These are phyloP conservation scores for Chrosomus eos DNA, from an alignment of 2,797 vertebrate species.

Conservation along the genomic window DNA sequence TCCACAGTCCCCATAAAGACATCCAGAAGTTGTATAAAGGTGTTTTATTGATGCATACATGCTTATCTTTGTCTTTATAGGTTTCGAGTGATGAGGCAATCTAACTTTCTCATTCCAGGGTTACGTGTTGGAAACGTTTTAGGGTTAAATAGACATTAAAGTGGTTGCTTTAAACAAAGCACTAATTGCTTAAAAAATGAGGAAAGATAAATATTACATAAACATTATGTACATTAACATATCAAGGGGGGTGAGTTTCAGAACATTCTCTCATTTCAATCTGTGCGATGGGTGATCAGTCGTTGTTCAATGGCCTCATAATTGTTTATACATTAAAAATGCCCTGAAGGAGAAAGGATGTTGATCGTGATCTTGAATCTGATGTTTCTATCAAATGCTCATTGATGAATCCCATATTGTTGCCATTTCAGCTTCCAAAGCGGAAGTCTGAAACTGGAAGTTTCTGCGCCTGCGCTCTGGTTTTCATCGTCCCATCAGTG, in stretches of 20 bases:
- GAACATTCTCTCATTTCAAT: background rate
- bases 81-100: constrained; percentile 5
- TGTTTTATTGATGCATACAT: background rate
- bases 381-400: background rate
- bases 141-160: background rate
- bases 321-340: background rate
- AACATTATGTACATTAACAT: constrained; percentile 43
- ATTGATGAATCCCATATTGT: background rate
- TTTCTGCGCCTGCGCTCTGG: background rate
- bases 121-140: background rate
- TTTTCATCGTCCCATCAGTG: background rate
- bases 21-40: background rate
- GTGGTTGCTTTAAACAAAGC: constrained; percentile 64
- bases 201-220: constrained; percentile 30
- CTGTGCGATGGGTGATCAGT: background rate
- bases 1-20: background rate
- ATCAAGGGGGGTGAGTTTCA: background rate
- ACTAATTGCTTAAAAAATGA: constrained; percentile 44
- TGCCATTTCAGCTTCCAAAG: background rate
- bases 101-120: background rate
- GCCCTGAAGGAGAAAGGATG: background rate
- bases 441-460: background rate
- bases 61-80: background rate
- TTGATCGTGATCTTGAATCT: background rate
- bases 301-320: background rate